Evolutionary conservation across 2,888 invertebrate species (phyloP).

Genomic region (Heteropelma amictum): DNA sequence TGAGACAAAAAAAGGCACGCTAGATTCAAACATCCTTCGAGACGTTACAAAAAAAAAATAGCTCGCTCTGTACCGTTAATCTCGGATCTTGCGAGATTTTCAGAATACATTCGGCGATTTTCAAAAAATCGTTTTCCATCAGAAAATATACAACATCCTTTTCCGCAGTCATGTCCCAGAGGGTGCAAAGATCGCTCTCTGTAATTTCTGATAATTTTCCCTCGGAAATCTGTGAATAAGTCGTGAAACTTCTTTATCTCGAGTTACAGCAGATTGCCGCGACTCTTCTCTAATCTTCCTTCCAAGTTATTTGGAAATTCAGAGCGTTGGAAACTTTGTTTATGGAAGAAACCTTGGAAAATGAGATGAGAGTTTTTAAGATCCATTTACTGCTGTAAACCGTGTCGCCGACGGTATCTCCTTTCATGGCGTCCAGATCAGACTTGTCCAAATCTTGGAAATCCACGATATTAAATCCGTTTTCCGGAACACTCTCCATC

Average conservation of each 20-base stretch:
- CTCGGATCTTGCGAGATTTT: slow-evolving; percentile 82
- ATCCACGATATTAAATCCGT: slow-evolving; percentile 58
- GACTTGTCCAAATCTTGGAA: slow-evolving; percentile 72
- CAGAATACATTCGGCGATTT: slow-evolving; percentile 82
- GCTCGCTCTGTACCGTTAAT: slow-evolving; percentile 78
- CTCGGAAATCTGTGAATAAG: slow-evolving; percentile 76
- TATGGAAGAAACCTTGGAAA: slow-evolving; percentile 66
- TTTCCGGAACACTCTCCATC: background rate
- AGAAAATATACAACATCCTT: slow-evolving; percentile 86
- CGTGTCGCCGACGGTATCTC: slow-evolving; percentile 90
- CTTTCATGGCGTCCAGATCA: slow-evolving; percentile 80
- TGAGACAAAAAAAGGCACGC: no score
- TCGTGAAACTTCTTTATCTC: no score
- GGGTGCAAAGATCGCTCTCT: slow-evolving; percentile 86
- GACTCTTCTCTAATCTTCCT: no score
- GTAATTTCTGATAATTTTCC: slow-evolving; percentile 82
- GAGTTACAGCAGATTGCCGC: no score
- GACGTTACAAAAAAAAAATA: background rate
- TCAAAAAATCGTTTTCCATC: slow-evolving; percentile 83
- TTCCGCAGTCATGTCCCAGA: slow-evolving; percentile 93
- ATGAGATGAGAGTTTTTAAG: slow-evolving; percentile 67
- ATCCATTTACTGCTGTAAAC: slow-evolving; percentile 83
- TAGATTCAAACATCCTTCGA: no score
- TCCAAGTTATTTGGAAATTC: background rate
- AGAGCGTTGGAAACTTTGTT: background rate